Conservation (phyloP, 2,797 vertebrate genomes). For the Forpus xanthops region DNA sequence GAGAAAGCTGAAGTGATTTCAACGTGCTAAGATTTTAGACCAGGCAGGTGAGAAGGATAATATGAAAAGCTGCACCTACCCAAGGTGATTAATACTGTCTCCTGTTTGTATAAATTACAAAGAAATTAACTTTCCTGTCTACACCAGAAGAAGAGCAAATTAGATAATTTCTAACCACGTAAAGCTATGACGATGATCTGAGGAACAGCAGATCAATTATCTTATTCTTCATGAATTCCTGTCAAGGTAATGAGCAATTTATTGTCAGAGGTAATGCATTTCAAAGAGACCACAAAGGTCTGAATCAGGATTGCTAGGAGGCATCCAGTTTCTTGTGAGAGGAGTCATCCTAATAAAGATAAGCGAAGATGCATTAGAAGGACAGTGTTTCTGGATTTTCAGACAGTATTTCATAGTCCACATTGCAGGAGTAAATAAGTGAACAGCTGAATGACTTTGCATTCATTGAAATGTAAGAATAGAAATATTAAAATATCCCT, state of each 20-base stretch:
- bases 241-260: conserved; percentile 45
- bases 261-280: conserved; percentile 40
- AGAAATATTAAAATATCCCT: not conserved
- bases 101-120: not conserved
- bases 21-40: not conserved
- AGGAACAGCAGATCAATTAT: conserved; percentile 24
- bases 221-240: conserved; percentile 3
- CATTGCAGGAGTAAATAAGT: not conserved
- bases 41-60: not conserved
- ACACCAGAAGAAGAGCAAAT: conserved; percentile 19
- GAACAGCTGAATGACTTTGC: not conserved
- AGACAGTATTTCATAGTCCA: not conserved
- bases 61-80: not conserved
- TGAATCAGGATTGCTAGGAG: conserved; percentile 26
- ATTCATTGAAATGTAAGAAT: not conserved
- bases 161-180: not conserved
- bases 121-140: conserved; percentile 46
- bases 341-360: conserved; percentile 13
- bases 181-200: not conserved
- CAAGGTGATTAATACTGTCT: not conserved
- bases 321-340: conserved; percentile 27
- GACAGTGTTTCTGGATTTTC: not conserved
- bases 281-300: conserved; percentile 31
- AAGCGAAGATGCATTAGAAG: not conserved
- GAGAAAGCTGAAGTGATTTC: conserved; percentile 28